Evolutionary conservation across 2,888 invertebrate species (phyloP).

Genomic region (Synergus laeviventris): DNA sequence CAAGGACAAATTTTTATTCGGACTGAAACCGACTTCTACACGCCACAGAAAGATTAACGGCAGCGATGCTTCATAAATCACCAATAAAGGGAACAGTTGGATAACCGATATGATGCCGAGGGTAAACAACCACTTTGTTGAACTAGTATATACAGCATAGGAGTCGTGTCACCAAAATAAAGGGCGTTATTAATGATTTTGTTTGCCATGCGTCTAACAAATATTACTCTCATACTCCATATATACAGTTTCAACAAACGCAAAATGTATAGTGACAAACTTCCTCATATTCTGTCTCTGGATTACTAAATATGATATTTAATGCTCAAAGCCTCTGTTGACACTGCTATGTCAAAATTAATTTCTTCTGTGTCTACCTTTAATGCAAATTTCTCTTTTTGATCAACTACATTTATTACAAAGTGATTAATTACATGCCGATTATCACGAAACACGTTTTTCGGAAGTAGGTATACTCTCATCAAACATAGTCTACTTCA

Average conservation of each 20-base stretch:
- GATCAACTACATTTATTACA: neutral
- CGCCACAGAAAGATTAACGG: slow-evolving; percentile 19
- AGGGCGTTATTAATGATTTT: slow-evolving; percentile 37
- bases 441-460: neutral
- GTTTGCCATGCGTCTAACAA: slow-evolving; percentile 15
- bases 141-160: slow-evolving; percentile 9
- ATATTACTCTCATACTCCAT: slow-evolving; percentile 18
- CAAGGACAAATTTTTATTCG: slow-evolving; percentile 17
- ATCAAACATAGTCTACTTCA: neutral
- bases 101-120: slow-evolving; percentile 26
- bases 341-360: slow-evolving; percentile 6
- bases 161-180: slow-evolving; percentile 30
- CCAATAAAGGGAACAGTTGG: slow-evolving; percentile 31
- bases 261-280: neutral
- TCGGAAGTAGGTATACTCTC: neutral
- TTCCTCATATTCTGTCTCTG: neutral
- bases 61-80: slow-evolving; percentile 31
- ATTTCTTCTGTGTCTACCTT: neutral
- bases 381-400: neutral
- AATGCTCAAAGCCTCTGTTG: slow-evolving; percentile 13
- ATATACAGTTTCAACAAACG: slow-evolving; percentile 12
- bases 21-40: slow-evolving; percentile 3
- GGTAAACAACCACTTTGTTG: slow-evolving; percentile 39
- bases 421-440: neutral
- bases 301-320: slow-evolving; percentile 16